Conservation (phyloP, 2,888 invertebrate genomes). For the Drosophila anomelani region DNA sequence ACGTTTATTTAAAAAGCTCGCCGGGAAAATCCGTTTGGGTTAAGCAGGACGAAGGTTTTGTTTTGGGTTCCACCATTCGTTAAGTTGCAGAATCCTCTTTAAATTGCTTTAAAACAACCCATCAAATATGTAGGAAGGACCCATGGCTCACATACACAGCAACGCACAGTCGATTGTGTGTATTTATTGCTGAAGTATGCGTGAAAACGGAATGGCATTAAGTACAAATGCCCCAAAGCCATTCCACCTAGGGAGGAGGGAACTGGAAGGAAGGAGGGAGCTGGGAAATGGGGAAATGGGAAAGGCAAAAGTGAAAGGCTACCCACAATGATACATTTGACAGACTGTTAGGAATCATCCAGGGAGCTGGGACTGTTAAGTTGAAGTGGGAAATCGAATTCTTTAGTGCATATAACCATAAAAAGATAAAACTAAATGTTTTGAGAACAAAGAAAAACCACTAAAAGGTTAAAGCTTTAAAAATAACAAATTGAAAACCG, state of each 20-base stretch:
- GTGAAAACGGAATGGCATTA: conserved; percentile 59
- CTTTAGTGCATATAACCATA: not conserved
- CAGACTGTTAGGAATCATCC: conserved; percentile 38
- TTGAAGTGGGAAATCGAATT: not conserved
- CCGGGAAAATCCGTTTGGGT: conserved; percentile 35
- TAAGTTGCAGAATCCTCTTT: conserved; percentile 48
- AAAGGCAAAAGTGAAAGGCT: conserved; percentile 51
- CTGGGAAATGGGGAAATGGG: conserved; percentile 12
- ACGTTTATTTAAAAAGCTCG: conserved; percentile 37
- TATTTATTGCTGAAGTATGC: conserved; percentile 48
- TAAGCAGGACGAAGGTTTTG: conserved; percentile 9
- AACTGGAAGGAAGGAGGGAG: not conserved
- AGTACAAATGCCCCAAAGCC: conserved; percentile 40
- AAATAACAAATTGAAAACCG: not conserved
- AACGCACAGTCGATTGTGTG: conserved; percentile 10
- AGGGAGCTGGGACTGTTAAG: conserved; percentile 38
- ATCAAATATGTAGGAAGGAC: conserved; percentile 39
- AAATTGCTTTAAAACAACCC: conserved; percentile 61
- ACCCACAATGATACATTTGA: conserved; percentile 61
- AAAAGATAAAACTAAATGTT: not conserved
- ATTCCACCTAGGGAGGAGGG: conserved; percentile 7
- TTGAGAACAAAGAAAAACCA: not conserved
- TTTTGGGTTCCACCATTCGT: conserved; percentile 5
- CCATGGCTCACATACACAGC: conserved; percentile 3
- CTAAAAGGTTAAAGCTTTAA: not conserved